These are phyloP conservation scores for Propithecus perrieri DNA, from an alignment of 2,797 vertebrate species.

Conservation along the genomic window DNA sequence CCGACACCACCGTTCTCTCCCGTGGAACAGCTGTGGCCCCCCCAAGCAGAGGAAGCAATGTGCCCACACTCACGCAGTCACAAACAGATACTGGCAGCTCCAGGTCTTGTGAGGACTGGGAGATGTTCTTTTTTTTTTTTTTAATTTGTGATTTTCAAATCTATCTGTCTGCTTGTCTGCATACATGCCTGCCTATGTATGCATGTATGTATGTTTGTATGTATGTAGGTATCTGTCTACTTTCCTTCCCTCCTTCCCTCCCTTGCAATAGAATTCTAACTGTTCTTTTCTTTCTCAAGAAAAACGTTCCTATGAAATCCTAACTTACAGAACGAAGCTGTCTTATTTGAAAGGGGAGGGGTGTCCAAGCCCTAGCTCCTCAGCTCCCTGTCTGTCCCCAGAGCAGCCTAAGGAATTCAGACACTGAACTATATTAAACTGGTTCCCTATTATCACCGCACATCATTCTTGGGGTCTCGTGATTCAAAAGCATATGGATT, in stretches of 20 bases:
- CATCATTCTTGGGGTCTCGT: not conserved
- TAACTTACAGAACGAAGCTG: not conserved
- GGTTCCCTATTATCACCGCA: not conserved
- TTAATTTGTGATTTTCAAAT: not conserved
- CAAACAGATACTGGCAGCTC: not conserved
- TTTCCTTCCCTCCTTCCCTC: not conserved
- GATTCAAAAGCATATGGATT: not conserved
- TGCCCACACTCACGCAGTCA: not conserved
- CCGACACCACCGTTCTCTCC: not conserved
- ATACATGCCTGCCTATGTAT: accelerated
- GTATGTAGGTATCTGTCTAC: not conserved
- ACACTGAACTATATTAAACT: not conserved
- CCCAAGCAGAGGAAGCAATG: not conserved
- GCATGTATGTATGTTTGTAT: too few species aligned
- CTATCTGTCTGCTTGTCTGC: not conserved
- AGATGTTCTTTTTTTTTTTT: not conserved
- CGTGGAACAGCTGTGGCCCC: not conserved
- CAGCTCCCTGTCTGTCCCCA: not conserved
- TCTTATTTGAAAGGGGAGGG: not conserved
- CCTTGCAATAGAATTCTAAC: not conserved
- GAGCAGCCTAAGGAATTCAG: not conserved
- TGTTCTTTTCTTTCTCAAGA: not conserved
- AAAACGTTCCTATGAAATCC: not conserved
- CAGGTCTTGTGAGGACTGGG: not conserved
- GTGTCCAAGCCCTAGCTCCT: not conserved